A percentile compares a stretch with the other conserved stretches of the same genome.
phyloP scores from a whole-genome alignment of 2,797 vertebrate genomes.

The Protonibea diacanthus region DNA sequence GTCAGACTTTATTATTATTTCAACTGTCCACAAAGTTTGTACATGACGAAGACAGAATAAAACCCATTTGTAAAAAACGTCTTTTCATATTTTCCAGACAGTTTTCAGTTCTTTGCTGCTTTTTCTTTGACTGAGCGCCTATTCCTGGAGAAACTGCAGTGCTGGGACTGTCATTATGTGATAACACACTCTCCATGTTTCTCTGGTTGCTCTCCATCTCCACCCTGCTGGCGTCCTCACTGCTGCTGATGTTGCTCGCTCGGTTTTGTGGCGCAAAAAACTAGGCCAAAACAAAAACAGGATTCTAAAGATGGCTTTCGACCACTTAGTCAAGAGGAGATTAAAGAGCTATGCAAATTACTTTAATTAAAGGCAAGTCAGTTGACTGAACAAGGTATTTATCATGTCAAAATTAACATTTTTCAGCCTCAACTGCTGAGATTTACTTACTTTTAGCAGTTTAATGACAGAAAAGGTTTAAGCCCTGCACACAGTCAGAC shows the following conservation, averaged over 20 bases:
- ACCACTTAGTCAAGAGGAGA: slow-evolving; percentile 36
- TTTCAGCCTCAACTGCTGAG: slow-evolving; percentile 19
- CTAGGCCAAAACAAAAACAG: slow-evolving; percentile 51
- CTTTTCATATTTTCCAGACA: slow-evolving; percentile 18
- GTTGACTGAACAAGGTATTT: slow-evolving; percentile 16
- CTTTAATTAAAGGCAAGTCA: slow-evolving; percentile 54
- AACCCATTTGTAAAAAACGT: slow-evolving; percentile 63
- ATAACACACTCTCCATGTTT: slow-evolving; percentile 49
- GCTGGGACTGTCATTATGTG: slow-evolving; percentile 69
- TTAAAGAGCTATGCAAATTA: slow-evolving; percentile 46
- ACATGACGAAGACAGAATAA: slow-evolving; percentile 75
- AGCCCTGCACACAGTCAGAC: background rate
- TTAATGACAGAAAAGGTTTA: slow-evolving; percentile 2
- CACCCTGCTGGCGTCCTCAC: slow-evolving; percentile 59
- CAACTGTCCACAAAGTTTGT: slow-evolving; percentile 67
- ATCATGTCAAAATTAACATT: slow-evolving; percentile 31
- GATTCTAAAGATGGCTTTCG: slow-evolving; percentile 34
- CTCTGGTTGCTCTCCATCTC: slow-evolving; percentile 58
- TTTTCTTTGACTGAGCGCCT: slow-evolving; percentile 36
- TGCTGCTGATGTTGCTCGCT: slow-evolving; percentile 48
- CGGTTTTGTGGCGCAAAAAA: slow-evolving; percentile 56
- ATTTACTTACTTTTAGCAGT: slow-evolving; percentile 16
- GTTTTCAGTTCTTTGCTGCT: slow-evolving; percentile 29
- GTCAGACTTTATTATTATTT: slow-evolving; percentile 60
- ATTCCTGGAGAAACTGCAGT: slow-evolving; percentile 60